Base-by-base conservation (phyloP, 2,113 vertebrate genomes). In the Prinia subflava region DNA sequence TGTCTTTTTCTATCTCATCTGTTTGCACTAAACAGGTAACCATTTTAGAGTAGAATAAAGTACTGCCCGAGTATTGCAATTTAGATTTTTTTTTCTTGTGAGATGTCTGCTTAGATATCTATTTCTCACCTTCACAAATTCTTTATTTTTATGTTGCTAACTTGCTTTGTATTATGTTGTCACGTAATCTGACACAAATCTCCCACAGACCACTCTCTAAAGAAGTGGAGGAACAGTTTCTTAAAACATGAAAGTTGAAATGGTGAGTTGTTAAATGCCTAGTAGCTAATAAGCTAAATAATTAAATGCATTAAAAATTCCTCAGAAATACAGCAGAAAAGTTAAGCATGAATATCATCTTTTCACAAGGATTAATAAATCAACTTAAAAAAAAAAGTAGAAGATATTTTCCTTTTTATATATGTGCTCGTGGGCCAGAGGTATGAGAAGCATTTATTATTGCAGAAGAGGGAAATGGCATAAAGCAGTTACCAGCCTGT, bases 21-120 rank as follows among this genome's bases (percentile, higher is more conserved):
- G 2, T 67, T 91, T 89, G 30, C 50, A 75, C 14, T 39, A 30
- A 81, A 62, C 18, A 42, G 31, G 37, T 65, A 73, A 73, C 1
- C 2, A 60, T 60, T 31, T 79, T 37, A 65, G 25, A 13, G 21
- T 28, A 76, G 24, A 79, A 79, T 41, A 60, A 15, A 75, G 5
- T 30, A 67, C 21, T 65, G 3, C 68, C 6, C 1, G 0, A n/a
- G 8, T 27, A 50, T n/a, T n/a, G 13, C 22, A 27, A 12, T 37
- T 71, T 19, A 39, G 20, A 52, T 37, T 28, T 30, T 50, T 50
- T 62, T 64, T 77, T 15, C 6, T 44, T 73, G 17, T 80, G 37
- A 37, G 15, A 41, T 2, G 0, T 64, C 62, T 69, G 9, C 44
- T 85, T 76, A 56, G 20, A 35, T 55, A 10, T 39, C 14, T 50